Conservation (phyloP, 1,140 invertebrate genomes). For the Euglossa dilemma region DNA sequence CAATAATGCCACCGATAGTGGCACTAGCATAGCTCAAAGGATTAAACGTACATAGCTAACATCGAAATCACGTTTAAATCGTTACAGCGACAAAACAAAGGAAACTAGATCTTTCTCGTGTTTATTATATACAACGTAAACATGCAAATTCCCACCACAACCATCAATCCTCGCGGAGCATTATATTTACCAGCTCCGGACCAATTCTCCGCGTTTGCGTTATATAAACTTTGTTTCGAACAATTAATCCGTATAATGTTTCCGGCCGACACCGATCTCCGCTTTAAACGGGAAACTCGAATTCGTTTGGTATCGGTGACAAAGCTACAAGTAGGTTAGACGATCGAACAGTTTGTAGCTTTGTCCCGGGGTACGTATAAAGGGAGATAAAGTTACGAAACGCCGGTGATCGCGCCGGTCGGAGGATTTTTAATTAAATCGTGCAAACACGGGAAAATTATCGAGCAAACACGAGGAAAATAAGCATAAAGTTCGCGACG, state of each 20-base stretch:
- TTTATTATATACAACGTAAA: too few relatives aligned
- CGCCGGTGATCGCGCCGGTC: background rate
- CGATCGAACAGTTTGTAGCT: background rate
- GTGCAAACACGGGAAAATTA: slow-evolving; percentile 37
- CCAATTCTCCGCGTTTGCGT: background rate
- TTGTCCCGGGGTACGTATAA: background rate
- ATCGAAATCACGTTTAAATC: too few relatives aligned
- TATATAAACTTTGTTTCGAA: background rate
- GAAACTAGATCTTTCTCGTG: too few relatives aligned
- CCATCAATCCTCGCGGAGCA: too few relatives aligned
- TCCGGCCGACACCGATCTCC: too few relatives aligned
- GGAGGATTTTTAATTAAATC: slow-evolving; percentile 39
- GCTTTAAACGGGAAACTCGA: background rate
- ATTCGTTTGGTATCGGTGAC: background rate
- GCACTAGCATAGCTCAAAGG: too few relatives aligned
- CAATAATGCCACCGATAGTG: too few relatives aligned
- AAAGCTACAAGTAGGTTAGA: background rate
- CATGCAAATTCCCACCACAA: too few relatives aligned
- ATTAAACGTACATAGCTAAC: too few relatives aligned
- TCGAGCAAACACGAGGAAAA: slow-evolving; percentile 39
- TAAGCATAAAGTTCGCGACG: background rate
- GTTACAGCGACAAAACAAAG: too few relatives aligned
- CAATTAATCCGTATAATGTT: background rate
- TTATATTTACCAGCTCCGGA: background rate
- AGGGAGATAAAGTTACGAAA: slow-evolving; percentile 31